phyloP scores from a whole-genome alignment of 2,888 invertebrate genomes.

The Pseudococcus viburni region DNA sequence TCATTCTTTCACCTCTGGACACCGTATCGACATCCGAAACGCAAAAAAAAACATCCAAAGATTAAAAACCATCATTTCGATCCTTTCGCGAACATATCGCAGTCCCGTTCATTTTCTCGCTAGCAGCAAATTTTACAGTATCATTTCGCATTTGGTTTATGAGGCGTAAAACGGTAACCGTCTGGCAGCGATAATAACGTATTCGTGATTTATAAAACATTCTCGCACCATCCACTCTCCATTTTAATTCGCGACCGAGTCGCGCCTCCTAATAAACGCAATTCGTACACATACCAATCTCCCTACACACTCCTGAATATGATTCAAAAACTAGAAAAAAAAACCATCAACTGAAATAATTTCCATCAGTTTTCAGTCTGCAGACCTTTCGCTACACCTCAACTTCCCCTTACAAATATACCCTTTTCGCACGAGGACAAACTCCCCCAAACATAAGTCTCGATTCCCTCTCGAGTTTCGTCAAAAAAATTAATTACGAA shows the following conservation, averaged over 20 bases:
- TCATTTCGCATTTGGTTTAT: slow-evolving; percentile 40
- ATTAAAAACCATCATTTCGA: slow-evolving; percentile 42
- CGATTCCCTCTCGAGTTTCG: background rate
- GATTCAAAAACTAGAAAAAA: background rate
- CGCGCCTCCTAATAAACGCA: slow-evolving; percentile 18
- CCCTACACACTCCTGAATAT: background rate
- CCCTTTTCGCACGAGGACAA: background rate
- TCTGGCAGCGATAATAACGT: slow-evolving; percentile 12
- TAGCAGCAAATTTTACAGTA: slow-evolving; percentile 14
- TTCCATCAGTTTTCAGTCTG: background rate
- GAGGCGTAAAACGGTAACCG: slow-evolving; percentile 41
- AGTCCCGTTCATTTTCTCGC: slow-evolving; percentile 4
- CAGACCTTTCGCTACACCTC: no score
- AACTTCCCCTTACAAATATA: no score
- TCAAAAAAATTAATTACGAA: slow-evolving; percentile 37
- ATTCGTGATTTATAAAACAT: slow-evolving; percentile 48
- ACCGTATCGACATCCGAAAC: no score
- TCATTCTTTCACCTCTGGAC: no score
- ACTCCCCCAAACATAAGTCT: background rate
- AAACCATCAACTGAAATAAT: background rate
- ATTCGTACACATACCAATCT: background rate
- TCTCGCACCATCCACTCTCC: background rate
- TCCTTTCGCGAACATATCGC: background rate
- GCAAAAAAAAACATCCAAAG: slow-evolving; percentile 1
- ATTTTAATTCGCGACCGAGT: slow-evolving; percentile 33